Base-by-base conservation (phyloP, 2,797 vertebrate genomes). In the Tachyglossus aculeatus region DNA sequence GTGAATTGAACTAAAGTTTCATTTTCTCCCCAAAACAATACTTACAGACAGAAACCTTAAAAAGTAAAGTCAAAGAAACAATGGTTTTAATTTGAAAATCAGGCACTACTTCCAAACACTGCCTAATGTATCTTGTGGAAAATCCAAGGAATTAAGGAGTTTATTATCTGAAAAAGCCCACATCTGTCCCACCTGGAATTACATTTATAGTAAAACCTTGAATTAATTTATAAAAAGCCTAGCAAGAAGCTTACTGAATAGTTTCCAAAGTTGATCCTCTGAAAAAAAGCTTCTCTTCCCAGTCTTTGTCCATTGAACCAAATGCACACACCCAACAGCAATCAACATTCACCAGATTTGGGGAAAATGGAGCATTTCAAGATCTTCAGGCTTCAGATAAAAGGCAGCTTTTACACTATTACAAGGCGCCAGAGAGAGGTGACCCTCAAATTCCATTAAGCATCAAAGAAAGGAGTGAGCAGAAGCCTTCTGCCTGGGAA, bases 241-340 rank as follows among this genome's bases (percentile, higher is more conserved):
- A 59, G 38, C n/a, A 58, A 69, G 55, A 25, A 66, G 31, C 24
- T 67, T 57, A 52, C 11, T 21, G 36, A 36, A 22, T 55, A 45
- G 27, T 37, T 71, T 47, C 40, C 7, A 39, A 25, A 11, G 44
- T 18, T 55, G 61, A 59, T 15, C 14, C 31, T 59, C 41, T 50
- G 45, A 72, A 73, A 71, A 62, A 55, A 15, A 74, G 33, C 56
- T 79, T 71, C 39, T 48, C 10, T 71, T 65, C 22, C 75, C 48
- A 66, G n/a, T n/a, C n/a, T n/a, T n/a, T n/a, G n/a, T n/a, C n/a
- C n/a, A n/a, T n/a, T n/a, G n/a, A n/a, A n/a, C n/a, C n/a, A n/a
- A n/a, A n/a, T n/a, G n/a, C n/a, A n/a, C n/a, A n/a, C n/a, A n/a
- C n/a, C n/a, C n/a, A n/a, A n/a, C n/a, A 70, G 61, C 48, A 61